These are phyloP conservation scores for Allophyes oxyacanthae DNA, from an alignment of 2,888 invertebrate genomes.

Conservation along the genomic window DNA sequence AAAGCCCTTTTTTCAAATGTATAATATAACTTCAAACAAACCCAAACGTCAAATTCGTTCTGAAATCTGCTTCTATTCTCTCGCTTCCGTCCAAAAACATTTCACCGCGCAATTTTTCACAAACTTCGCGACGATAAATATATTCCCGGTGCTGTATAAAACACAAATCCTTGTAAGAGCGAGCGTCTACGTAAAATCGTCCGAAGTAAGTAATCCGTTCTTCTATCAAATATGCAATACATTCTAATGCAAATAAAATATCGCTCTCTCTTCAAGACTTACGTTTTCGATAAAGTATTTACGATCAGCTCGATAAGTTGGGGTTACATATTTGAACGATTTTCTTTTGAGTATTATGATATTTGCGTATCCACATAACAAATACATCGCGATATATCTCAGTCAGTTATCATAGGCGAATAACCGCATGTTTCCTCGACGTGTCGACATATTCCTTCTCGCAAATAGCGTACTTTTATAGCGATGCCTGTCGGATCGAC, in stretches of 20 bases:
- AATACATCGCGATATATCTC: constrained; percentile 41
- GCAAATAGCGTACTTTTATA: constrained; percentile 76
- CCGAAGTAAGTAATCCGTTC: constrained; percentile 35
- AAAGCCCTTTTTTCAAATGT: constrained; percentile 22
- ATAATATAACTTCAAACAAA: constrained; percentile 1
- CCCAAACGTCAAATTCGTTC: neutral
- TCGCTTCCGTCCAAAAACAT: constrained; percentile 5
- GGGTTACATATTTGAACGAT: constrained; percentile 28
- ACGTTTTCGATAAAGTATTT: constrained; percentile 44
- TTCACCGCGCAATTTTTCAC: constrained; percentile 10
- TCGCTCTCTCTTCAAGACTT: constrained; percentile 26
- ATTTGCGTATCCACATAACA: constrained; percentile 41
- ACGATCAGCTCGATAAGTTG: constrained; percentile 33
- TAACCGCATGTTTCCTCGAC: constrained; percentile 40
- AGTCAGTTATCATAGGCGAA: constrained; percentile 44
- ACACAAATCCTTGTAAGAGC: constrained; percentile 25
- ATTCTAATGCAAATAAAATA: constrained; percentile 50
- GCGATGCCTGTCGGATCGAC: constrained; percentile 68
- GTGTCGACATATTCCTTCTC: constrained; percentile 69
- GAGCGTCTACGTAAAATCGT: constrained; percentile 30
- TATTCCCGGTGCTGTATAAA: constrained; percentile 26
- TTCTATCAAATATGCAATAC: constrained; percentile 52
- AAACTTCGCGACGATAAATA: constrained; percentile 18
- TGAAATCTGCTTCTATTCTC: neutral
- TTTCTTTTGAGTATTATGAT: constrained; percentile 34